phyloP scores from a whole-genome alignment of 2,113 vertebrate genomes.

The Copsychus sechellarum region DNA sequence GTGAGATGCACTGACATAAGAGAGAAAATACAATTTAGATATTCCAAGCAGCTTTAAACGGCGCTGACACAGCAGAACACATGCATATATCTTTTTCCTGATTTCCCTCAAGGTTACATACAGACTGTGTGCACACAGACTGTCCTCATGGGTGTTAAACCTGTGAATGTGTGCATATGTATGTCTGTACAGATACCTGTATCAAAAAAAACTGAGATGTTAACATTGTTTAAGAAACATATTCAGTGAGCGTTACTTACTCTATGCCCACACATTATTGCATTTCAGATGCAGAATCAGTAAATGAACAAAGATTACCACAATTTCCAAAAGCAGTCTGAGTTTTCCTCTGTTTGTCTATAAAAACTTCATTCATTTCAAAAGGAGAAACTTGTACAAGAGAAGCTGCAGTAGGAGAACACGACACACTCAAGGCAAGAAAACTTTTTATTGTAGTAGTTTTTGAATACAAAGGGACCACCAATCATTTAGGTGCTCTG shows the following conservation, averaged over 20 bases:
- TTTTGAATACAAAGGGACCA: background rate
- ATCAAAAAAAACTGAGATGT: background rate
- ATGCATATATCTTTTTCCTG: background rate
- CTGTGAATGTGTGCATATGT: background rate
- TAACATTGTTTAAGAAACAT: background rate
- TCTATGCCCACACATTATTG: background rate
- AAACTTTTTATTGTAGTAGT: background rate
- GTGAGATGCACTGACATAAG: background rate
- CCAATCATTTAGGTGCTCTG: background rate
- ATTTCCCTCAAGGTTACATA: background rate
- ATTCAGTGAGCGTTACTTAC: background rate
- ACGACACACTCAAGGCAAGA: background rate
- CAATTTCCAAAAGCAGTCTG: background rate
- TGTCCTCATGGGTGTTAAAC: background rate
- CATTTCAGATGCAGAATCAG: background rate
- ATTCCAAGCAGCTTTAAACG: background rate
- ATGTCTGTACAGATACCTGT: rapidly evolving
- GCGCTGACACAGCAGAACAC: background rate
- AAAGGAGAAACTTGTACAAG: background rate
- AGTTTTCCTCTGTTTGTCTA: background rate
- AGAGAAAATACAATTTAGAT: background rate
- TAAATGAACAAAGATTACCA: background rate
- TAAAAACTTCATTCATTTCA: background rate
- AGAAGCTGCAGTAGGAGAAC: background rate
- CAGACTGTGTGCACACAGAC: background rate